These are phyloP conservation scores for Drosophila demipolita DNA, from an alignment of 2,888 invertebrate genomes.

Conservation along the genomic window DNA sequence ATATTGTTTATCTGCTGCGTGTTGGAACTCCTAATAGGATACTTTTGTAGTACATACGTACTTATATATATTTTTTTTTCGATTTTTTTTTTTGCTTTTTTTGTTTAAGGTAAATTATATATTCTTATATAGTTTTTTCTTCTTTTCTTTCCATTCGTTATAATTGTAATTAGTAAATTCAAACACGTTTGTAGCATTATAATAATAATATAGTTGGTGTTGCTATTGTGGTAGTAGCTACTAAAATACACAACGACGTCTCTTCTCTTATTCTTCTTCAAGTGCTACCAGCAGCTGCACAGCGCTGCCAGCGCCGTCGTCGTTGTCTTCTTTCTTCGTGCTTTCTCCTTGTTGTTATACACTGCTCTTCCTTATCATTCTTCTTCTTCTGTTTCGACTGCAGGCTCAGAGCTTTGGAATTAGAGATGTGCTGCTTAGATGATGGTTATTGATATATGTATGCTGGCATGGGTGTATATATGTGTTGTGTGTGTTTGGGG, in stretches of 20 bases:
- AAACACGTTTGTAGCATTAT: slow-evolving; percentile 78
- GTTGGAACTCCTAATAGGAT: slow-evolving; percentile 76
- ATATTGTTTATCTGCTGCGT: slow-evolving; percentile 60
- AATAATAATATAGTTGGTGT: slow-evolving; percentile 58
- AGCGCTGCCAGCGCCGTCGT: slow-evolving; percentile 50
- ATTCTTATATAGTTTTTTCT: slow-evolving; percentile 59
- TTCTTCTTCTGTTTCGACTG: slow-evolving; percentile 42
- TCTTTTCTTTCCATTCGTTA: slow-evolving; percentile 64
- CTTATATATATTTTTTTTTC: slow-evolving; percentile 44
- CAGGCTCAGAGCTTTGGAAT: slow-evolving; percentile 80
- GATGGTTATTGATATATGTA: slow-evolving; percentile 56
- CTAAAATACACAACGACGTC: slow-evolving; percentile 58
- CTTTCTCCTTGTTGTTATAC: slow-evolving; percentile 50
- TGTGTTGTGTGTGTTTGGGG: slow-evolving; percentile 24
- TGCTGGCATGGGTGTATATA: slow-evolving; percentile 37
- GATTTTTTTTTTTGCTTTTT: slow-evolving; percentile 36
- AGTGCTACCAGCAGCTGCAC: slow-evolving; percentile 43
- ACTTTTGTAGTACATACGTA: slow-evolving; percentile 53
- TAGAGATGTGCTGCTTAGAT: slow-evolving; percentile 74
- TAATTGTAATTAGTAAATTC: slow-evolving; percentile 80
- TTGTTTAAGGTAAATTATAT: slow-evolving; percentile 63
- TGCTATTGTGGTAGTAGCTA: slow-evolving; percentile 58
- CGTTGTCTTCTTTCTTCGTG: slow-evolving; percentile 43
- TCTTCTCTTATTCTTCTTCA: slow-evolving; percentile 28
- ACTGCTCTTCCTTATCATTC: slow-evolving; percentile 18